These are phyloP conservation scores for Salmo trutta DNA, from an alignment of 2,797 vertebrate genomes.

Conservation along the genomic window DNA sequence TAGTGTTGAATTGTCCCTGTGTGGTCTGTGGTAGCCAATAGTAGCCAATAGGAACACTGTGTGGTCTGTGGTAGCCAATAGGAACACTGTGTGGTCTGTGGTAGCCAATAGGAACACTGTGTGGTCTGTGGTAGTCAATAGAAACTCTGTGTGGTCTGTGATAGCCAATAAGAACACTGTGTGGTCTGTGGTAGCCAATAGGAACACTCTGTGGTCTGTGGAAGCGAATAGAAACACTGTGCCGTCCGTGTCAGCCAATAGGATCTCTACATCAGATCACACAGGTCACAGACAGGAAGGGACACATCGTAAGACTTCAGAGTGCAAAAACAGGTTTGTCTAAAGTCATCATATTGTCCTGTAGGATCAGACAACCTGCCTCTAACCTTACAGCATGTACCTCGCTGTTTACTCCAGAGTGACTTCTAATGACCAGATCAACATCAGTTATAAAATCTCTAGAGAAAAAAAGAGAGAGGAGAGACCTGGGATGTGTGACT, in stretches of 20 bases:
- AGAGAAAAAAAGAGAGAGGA: conserved; percentile 30
- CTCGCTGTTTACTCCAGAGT: conserved; percentile 15
- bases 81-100: conserved; percentile 19
- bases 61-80: neutral
- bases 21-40: neutral
- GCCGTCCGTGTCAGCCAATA: conserved; percentile 28
- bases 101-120: conserved; percentile 16
- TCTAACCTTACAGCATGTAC: conserved; percentile 25
- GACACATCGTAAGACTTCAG: conserved; percentile 72
- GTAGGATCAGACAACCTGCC: conserved; percentile 22
- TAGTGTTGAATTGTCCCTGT: conserved; percentile 15
- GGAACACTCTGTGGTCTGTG: conserved; percentile 22
- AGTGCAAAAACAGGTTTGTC: conserved; percentile 61
- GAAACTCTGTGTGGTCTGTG: neutral
- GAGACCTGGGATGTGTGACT: conserved; percentile 6
- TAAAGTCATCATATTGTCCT: conserved; percentile 36
- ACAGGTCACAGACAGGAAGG: conserved; percentile 42
- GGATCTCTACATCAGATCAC: neutral
- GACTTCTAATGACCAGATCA: neutral
- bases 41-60: neutral
- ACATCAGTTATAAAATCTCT: conserved; percentile 20
- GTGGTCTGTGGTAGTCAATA: conserved; percentile 28
- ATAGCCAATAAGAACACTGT: neutral
- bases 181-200: neutral
- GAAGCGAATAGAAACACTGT: conserved; percentile 16